These are phyloP conservation scores for Phaethon lepturus DNA, from an alignment of 2,113 vertebrate genomes.

Conservation along the genomic window DNA sequence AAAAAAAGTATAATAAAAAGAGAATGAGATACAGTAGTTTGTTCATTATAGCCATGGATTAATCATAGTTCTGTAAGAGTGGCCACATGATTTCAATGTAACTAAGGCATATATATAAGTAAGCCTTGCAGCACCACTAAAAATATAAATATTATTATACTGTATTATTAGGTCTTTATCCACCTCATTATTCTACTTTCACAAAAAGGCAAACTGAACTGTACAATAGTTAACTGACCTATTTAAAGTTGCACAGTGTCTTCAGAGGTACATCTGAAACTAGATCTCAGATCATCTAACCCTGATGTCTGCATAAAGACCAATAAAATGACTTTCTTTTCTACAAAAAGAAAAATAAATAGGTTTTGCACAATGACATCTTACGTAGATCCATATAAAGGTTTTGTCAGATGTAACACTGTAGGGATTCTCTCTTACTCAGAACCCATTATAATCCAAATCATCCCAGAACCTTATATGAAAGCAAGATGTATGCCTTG, in stretches of 20 bases:
- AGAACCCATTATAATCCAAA: background rate
- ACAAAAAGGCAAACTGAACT: background rate
- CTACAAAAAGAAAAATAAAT: conserved; percentile 42
- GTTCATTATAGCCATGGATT: background rate
- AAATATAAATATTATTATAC: background rate
- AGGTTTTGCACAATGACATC: background rate
- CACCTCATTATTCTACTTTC: background rate
- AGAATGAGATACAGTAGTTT: background rate
- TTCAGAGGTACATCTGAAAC: background rate
- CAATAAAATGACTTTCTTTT: background rate
- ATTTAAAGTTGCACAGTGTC: background rate
- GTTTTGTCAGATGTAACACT: background rate
- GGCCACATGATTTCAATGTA: background rate
- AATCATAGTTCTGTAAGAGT: background rate
- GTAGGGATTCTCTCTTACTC: background rate
- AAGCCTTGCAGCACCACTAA: background rate
- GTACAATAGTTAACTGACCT: background rate
- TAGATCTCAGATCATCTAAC: conserved; percentile 13
- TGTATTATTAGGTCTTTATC: background rate
- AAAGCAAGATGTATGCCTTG: background rate
- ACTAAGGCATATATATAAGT: background rate
- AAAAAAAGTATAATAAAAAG: background rate
- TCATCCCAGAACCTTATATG: background rate
- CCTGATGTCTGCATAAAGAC: background rate
- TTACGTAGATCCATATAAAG: background rate